These are phyloP conservation scores for Etheostoma spectabile DNA, from an alignment of 2,113 vertebrate species.

Conservation along the genomic window DNA sequence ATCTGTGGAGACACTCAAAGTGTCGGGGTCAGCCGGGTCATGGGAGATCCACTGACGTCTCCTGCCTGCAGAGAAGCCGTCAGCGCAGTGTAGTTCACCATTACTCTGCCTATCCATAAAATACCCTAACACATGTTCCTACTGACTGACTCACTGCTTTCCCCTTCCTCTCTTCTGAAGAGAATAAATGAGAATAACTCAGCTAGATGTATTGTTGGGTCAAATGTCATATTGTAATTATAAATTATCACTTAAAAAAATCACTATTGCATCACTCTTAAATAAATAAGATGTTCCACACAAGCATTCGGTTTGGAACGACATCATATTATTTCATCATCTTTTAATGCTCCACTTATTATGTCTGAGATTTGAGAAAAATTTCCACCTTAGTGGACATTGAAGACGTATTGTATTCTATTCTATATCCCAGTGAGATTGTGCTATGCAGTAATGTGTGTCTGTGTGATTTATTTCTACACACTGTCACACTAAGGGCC, in stretches of 20 bases:
- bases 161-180: neutral
- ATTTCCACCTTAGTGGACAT: no score
- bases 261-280: neutral
- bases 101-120: neutral
- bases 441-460: no score
- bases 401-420: no score
- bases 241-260: neutral
- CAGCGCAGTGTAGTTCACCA: neutral
- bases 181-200: neutral
- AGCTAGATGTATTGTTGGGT: neutral
- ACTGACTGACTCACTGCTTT: neutral
- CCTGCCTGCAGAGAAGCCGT: conserved; percentile 2
- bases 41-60: conserved; percentile 26
- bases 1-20: conserved; percentile 12
- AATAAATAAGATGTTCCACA: no score
- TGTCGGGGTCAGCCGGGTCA: conserved; percentile 34
- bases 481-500: no score
- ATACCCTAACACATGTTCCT: neutral
- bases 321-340: no score
- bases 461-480: no score
- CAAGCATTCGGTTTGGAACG: no score
- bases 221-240: neutral
- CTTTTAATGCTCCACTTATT: no score
- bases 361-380: no score
- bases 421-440: no score